phyloP scores from a whole-genome alignment of 2,113 vertebrate genomes.

The Festucalex cinctus region DNA sequence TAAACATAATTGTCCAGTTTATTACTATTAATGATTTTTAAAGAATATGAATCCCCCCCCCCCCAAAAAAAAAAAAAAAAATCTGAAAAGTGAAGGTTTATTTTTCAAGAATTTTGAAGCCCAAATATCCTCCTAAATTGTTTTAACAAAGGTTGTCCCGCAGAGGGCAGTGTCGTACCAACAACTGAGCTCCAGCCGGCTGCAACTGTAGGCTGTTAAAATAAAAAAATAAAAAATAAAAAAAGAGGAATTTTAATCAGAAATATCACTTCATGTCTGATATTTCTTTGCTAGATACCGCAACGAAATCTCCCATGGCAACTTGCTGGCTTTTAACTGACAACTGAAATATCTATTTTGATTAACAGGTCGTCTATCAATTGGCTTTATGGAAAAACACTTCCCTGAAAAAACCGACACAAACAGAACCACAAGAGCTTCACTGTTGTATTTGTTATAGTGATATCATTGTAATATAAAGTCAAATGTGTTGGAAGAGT shows the following conservation, averaged over 20 bases:
- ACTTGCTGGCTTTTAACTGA: background rate
- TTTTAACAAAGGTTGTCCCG: conserved; percentile 28
- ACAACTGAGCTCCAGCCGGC: background rate
- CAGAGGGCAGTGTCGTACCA: conserved; percentile 53
- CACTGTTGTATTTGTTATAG: background rate
- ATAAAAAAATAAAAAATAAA: too few species aligned
- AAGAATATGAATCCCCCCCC: too few species aligned
- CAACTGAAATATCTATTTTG: background rate
- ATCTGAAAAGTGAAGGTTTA: too few species aligned
- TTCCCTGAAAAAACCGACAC: background rate
- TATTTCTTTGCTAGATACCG: background rate
- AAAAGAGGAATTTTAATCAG: background rate
- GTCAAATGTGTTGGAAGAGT: background rate
- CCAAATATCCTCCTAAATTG: background rate
- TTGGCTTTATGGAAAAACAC: background rate
- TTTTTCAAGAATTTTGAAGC: too few species aligned
- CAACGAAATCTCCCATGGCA: background rate
- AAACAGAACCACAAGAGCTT: background rate
- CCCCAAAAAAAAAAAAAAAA: too few species aligned
- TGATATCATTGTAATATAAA: background rate
- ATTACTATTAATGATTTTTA: too few species aligned
- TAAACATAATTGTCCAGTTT: too few species aligned
- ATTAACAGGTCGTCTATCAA: background rate
- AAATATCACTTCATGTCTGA: background rate
- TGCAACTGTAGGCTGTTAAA: too few species aligned